Conservation (phyloP, 2,888 invertebrate species). For the Agrilus cyanescens region DNA sequence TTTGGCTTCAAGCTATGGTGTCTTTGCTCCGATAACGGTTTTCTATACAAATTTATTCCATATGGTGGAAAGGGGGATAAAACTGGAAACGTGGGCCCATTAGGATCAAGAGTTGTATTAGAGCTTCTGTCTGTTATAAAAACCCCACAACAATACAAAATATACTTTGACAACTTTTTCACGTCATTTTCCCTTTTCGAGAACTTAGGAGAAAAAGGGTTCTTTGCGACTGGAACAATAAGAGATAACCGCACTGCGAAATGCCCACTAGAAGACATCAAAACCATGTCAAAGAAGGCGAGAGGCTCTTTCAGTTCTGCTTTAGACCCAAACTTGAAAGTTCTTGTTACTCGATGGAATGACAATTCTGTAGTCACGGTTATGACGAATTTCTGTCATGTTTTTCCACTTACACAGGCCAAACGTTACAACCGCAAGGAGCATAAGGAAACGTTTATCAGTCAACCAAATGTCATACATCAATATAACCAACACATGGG, state of each 20-base stretch:
- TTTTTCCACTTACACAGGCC: neutral
- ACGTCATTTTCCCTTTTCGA: slow-evolving; percentile 7
- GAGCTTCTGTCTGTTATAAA: slow-evolving; percentile 12
- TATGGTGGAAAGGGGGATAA: slow-evolving; percentile 16
- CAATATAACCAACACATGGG: slow-evolving; percentile 12
- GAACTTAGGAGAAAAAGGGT: slow-evolving; percentile 3
- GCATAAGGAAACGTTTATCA: slow-evolving; percentile 1
- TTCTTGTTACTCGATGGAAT: neutral
- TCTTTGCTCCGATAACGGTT: slow-evolving; percentile 16
- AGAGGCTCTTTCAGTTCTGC: neutral
- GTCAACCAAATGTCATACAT: slow-evolving; percentile 7
- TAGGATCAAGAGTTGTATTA: slow-evolving; percentile 15
- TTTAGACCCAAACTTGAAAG: neutral
- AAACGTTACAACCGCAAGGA: slow-evolving; percentile 2
- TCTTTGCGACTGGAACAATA: slow-evolving; percentile 7
- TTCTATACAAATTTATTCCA: slow-evolving; percentile 16
- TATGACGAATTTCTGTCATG: slow-evolving; percentile 1
- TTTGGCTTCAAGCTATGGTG: slow-evolving; percentile 21
- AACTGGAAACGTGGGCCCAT: slow-evolving; percentile 4
- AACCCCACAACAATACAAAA: slow-evolving; percentile 10
- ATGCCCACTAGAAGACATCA: slow-evolving; percentile 1
- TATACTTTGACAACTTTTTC: slow-evolving; percentile 19
- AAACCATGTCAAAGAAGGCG: neutral
- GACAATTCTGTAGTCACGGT: slow-evolving; percentile 6
- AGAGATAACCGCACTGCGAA: slow-evolving; percentile 1